Percentiles rank a stretch among this genome's conserved stretches.
Conservation (phyloP, 2,797 vertebrate genomes). For the Eulemur albifrons region DNA sequence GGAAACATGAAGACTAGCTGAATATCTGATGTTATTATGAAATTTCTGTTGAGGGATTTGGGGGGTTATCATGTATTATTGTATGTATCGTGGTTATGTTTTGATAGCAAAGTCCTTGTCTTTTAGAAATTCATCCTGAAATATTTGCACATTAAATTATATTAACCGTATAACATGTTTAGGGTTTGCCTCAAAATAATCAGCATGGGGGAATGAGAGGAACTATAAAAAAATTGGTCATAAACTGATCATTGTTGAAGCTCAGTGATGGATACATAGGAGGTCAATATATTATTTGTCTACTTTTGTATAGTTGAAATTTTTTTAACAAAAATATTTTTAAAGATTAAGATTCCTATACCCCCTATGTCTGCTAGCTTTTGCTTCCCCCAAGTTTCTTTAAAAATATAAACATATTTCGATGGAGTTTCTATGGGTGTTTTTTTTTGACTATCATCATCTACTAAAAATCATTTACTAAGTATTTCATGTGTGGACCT, state of each 20-base stretch:
- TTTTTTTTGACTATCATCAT: background rate
- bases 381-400: background rate
- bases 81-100: background rate
- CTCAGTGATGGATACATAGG: background rate
- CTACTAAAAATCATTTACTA: slow-evolving; percentile 31
- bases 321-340: background rate
- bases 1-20: background rate
- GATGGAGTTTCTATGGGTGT: background rate
- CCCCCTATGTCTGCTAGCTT: background rate
- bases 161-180: background rate
- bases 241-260: background rate
- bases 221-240: background rate
- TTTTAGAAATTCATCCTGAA: background rate
- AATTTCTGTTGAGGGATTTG: background rate
- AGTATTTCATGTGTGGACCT: background rate
- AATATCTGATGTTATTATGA: background rate
- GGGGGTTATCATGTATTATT: background rate
- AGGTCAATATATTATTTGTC: background rate
- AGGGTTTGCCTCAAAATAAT: slow-evolving; percentile 44
- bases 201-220: background rate
- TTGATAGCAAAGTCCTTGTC: background rate
- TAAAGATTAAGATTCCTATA: background rate
- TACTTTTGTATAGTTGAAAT: background rate
- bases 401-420: background rate
- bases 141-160: slow-evolving; percentile 23